Percentiles rank a stretch among this genome's conserved stretches.
These are phyloP conservation scores for Malurus elegans DNA, from an alignment of 2,113 vertebrate species.

Conservation along the genomic window DNA sequence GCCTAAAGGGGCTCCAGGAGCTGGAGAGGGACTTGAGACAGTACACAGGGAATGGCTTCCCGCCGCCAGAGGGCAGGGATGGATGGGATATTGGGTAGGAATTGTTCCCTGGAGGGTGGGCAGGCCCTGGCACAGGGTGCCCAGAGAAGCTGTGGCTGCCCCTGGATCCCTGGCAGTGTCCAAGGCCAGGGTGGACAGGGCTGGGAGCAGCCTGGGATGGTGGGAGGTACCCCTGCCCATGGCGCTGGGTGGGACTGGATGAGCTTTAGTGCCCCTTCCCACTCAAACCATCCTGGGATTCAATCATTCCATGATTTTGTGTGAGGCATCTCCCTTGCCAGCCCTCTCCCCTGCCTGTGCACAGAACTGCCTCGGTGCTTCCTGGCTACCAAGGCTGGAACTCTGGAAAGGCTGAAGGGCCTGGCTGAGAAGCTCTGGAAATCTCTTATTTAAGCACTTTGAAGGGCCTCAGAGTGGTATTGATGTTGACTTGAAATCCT, in stretches of 20 bases:
- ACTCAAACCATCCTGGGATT: not conserved
- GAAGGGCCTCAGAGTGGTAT: too few relatives aligned
- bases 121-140: not conserved
- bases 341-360: not conserved
- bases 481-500: accelerated
- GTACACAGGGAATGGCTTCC: not conserved
- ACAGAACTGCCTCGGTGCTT: not conserved
- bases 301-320: not conserved
- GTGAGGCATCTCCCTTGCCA: not conserved
- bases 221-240: not conserved
- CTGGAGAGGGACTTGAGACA: not conserved
- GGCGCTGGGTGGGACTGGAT: not conserved
- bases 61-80: accelerated
- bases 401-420: accelerated
- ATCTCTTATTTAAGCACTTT: not conserved
- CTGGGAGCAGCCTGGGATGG: not conserved
- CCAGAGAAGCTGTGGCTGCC: not conserved
- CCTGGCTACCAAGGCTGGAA: not conserved
- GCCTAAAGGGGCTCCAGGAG: not conserved
- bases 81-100: not conserved
- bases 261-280: accelerated
- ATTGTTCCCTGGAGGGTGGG: not conserved
- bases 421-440: not conserved
- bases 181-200: not conserved
- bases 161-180: not conserved